phyloP scores from a whole-genome alignment of 2,113 vertebrate species.

The Heloderma charlesbogerti region DNA sequence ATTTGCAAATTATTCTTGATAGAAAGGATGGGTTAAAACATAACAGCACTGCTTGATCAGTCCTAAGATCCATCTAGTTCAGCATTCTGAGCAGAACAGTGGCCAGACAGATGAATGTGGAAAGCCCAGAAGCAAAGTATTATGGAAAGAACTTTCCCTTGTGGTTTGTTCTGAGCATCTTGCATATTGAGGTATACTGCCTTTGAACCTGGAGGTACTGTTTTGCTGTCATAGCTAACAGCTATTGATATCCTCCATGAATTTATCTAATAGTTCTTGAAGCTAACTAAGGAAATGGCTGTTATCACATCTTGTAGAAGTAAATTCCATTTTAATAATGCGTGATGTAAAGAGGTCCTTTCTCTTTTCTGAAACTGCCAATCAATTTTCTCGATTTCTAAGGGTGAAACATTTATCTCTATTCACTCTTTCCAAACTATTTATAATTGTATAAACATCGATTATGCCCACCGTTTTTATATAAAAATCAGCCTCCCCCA shows the following conservation, averaged over 20 bases:
- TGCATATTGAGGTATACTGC: neutral
- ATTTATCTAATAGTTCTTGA: neutral
- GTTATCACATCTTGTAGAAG: neutral
- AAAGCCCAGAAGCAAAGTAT: neutral
- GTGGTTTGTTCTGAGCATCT: neutral
- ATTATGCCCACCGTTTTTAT: no score
- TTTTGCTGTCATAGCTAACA: no score
- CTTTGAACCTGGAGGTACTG: no score
- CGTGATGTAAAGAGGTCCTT: no score
- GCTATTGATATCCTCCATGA: neutral
- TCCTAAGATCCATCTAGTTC: neutral
- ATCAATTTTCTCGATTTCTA: no score
- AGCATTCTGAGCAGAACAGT: neutral
- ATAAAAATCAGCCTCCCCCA: no score
- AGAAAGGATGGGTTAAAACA: neutral
- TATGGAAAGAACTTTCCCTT: neutral
- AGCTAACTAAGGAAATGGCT: neutral
- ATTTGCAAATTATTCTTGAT: conserved; percentile 5
- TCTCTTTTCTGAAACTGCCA: no score
- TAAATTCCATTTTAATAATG: neutral
- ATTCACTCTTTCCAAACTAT: no score
- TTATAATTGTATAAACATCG: no score
- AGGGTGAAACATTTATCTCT: no score
- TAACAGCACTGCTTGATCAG: neutral
- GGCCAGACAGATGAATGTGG: neutral